A percentile compares a stretch with the other conserved stretches of the same genome.
These are phyloP conservation scores for Pediacus dermestoides DNA, from an alignment of 2,888 invertebrate species.

Conservation along the genomic window DNA sequence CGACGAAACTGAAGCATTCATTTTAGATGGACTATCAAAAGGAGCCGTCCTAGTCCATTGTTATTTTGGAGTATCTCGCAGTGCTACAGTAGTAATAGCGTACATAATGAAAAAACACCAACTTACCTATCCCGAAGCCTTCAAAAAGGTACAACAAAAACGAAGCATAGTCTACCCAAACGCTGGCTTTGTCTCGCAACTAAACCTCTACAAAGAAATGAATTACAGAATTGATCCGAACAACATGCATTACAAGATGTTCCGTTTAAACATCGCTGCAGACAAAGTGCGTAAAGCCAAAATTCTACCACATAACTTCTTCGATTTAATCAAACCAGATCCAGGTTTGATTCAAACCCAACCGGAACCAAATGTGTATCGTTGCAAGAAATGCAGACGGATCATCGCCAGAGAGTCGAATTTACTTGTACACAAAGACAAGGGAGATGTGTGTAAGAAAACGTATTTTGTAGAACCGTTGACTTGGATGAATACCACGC, in stretches of 20 bases:
- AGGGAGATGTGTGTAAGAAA: conserved; percentile 57
- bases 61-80: conserved; percentile 87
- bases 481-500: conserved; percentile 79
- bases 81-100: conserved; percentile 82
- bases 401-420: conserved; percentile 79
- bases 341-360: conserved; percentile 66
- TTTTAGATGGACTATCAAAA: conserved; percentile 58
- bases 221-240: conserved; percentile 65
- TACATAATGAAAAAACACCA: conserved; percentile 83
- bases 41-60: conserved; percentile 84
- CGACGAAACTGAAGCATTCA: conserved; percentile 73
- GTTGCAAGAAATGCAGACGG: conserved; percentile 76
- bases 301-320: conserved; percentile 75
- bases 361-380: conserved; percentile 80
- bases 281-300: conserved; percentile 79
- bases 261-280: conserved; percentile 73
- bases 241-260: conserved; percentile 69
- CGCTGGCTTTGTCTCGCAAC: conserved; percentile 73
- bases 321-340: conserved; percentile 75
- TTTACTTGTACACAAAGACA: conserved; percentile 67
- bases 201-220: conserved; percentile 78
- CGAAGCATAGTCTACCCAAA: conserved; percentile 75
- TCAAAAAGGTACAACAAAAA: conserved; percentile 64
- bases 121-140: conserved; percentile 70
- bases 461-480: conserved; percentile 88